phyloP scores from a whole-genome alignment of 2,797 vertebrate species.

The Rhynchotus rufescens region DNA sequence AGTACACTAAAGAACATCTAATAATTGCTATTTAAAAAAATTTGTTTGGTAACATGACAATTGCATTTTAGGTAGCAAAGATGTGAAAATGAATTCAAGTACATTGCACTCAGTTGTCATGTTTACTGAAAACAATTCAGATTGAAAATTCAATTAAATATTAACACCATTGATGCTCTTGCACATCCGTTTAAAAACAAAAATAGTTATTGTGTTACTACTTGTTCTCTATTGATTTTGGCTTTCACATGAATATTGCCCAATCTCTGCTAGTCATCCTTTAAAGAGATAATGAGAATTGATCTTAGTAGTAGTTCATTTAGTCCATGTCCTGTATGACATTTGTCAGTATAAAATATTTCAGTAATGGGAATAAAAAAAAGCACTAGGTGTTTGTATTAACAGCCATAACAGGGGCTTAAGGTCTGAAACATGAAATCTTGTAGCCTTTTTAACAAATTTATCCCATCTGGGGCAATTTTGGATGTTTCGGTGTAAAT shows the following conservation, averaged over 20 bases:
- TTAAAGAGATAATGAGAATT: background rate
- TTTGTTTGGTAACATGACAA: background rate
- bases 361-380: background rate
- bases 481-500: background rate
- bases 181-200: background rate
- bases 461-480: background rate
- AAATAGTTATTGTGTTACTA: background rate
- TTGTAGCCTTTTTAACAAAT: background rate
- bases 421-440: background rate
- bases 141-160: background rate
- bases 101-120: background rate
- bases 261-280: background rate
- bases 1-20: background rate
- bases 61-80: background rate
- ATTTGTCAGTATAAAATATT: background rate
- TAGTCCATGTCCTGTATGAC: background rate
- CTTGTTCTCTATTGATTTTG: background rate
- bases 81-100: background rate
- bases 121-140: background rate
- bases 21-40: background rate
- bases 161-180: background rate
- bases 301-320: background rate
- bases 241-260: background rate
- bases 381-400: background rate
- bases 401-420: background rate